These are phyloP conservation scores for Ips nitidus DNA, from an alignment of 1,140 invertebrate species.

Conservation along the genomic window DNA sequence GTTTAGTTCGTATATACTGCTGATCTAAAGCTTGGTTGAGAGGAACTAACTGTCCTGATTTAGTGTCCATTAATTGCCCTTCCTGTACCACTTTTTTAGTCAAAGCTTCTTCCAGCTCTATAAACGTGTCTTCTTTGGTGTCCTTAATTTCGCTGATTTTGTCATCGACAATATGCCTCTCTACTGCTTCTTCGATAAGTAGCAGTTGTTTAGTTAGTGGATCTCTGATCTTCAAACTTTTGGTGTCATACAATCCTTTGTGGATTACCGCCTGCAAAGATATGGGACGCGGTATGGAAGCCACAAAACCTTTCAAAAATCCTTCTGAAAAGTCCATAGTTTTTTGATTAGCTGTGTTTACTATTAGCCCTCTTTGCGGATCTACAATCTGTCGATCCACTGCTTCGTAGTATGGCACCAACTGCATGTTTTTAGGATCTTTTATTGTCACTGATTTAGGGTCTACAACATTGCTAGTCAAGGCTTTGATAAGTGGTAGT, in stretches of 20 bases:
- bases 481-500: slow-evolving; percentile 69
- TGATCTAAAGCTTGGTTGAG: slow-evolving; percentile 70
- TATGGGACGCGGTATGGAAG: slow-evolving; percentile 67
- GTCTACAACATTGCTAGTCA: slow-evolving; percentile 73
- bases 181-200: slow-evolving; percentile 73
- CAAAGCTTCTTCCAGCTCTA: slow-evolving; percentile 70
- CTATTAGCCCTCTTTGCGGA: slow-evolving; percentile 68
- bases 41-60: slow-evolving; percentile 65
- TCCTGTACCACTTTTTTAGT: slow-evolving; percentile 67
- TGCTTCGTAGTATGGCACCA: slow-evolving; percentile 71
- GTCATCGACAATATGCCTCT: slow-evolving; percentile 77
- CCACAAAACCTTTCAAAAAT: slow-evolving; percentile 69
- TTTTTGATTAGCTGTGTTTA: slow-evolving; percentile 67
- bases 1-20: slow-evolving; percentile 69
- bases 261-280: slow-evolving; percentile 74
- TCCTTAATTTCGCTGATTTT: slow-evolving; percentile 83
- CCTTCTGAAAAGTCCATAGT: slow-evolving; percentile 70
- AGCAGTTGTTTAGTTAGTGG: slow-evolving; percentile 68
- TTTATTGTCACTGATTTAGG: slow-evolving; percentile 70
- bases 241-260: slow-evolving; percentile 70
- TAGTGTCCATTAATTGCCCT: slow-evolving; percentile 68
- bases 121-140: slow-evolving; percentile 66
- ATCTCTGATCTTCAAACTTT: slow-evolving; percentile 72
- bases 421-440: slow-evolving; percentile 70
- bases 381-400: slow-evolving; percentile 77